Conservation (phyloP, 2,888 invertebrate genomes). For the Atherix ibis region DNA sequence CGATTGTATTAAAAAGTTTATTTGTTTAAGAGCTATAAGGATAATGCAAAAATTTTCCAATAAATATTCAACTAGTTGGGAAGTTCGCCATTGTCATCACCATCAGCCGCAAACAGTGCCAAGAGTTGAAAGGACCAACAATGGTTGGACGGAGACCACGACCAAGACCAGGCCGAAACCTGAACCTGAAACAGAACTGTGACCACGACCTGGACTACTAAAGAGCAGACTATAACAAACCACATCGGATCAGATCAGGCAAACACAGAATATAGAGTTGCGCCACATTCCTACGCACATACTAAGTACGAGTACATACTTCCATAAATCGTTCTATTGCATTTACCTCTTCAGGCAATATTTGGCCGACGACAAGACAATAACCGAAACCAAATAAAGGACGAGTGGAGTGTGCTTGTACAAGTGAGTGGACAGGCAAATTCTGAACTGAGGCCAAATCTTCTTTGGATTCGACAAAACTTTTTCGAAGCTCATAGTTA, state of each 20-base stretch:
- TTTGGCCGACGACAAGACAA: too few species aligned
- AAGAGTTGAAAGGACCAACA: slow-evolving; percentile 2
- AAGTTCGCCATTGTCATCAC: slow-evolving; percentile 9
- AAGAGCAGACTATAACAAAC: too few species aligned
- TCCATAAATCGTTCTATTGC: too few species aligned
- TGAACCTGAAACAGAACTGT: too few species aligned
- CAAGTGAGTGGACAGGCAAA: background rate
- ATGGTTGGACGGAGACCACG: slow-evolving; percentile 1
- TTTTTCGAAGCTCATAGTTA: background rate
- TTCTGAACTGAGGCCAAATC: background rate
- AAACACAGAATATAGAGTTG: slow-evolving; percentile 1
- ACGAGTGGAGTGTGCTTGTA: too few species aligned
- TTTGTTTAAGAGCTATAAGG: slow-evolving; percentile 4
- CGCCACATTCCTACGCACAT: background rate
- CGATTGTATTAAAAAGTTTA: slow-evolving; percentile 7
- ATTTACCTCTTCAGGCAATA: too few species aligned
- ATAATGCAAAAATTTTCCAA: slow-evolving; percentile 9
- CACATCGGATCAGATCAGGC: slow-evolving; percentile 1
- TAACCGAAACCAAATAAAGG: too few species aligned
- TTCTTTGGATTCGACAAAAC: background rate
- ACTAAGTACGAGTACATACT: too few species aligned
- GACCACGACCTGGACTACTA: too few species aligned
- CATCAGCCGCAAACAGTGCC: slow-evolving; percentile 3
- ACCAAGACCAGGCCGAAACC: too few species aligned
- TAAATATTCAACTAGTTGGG: slow-evolving; percentile 9